These are phyloP conservation scores for Lophochroa leadbeateri DNA, from an alignment of 2,113 vertebrate species.

Conservation along the genomic window DNA sequence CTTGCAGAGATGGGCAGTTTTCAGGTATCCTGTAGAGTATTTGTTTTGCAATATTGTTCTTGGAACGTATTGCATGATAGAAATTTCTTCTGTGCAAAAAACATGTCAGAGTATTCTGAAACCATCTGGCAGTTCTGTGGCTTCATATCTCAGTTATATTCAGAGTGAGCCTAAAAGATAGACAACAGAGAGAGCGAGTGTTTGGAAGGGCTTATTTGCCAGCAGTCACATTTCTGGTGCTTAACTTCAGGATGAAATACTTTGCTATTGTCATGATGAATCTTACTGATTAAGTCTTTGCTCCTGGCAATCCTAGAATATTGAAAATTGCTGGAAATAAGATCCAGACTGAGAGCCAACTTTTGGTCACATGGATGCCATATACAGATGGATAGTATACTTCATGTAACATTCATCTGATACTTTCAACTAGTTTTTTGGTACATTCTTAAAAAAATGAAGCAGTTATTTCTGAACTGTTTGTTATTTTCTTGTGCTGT, in stretches of 20 bases:
- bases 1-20: neutral
- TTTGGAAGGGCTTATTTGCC: neutral
- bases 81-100: neutral
- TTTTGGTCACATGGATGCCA: neutral
- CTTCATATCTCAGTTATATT: neutral
- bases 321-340: slow-evolving; percentile 20
- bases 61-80: neutral
- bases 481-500: neutral
- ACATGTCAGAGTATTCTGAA: neutral
- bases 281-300: slow-evolving; percentile 41
- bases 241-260: neutral
- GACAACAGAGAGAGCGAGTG: neutral
- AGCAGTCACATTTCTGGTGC: slow-evolving; percentile 22
- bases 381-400: neutral
- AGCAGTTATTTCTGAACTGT: neutral
- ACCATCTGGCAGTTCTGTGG: neutral
- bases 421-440: neutral
- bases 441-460: neutral
- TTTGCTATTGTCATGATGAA: neutral
- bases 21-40: neutral
- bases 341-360: neutral
- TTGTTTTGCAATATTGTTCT: neutral
- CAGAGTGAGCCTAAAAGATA: neutral
- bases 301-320: slow-evolving; percentile 28
- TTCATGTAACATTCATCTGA: neutral